phyloP scores from a whole-genome alignment of 2,113 vertebrate genomes.

The Rhea pennata region DNA sequence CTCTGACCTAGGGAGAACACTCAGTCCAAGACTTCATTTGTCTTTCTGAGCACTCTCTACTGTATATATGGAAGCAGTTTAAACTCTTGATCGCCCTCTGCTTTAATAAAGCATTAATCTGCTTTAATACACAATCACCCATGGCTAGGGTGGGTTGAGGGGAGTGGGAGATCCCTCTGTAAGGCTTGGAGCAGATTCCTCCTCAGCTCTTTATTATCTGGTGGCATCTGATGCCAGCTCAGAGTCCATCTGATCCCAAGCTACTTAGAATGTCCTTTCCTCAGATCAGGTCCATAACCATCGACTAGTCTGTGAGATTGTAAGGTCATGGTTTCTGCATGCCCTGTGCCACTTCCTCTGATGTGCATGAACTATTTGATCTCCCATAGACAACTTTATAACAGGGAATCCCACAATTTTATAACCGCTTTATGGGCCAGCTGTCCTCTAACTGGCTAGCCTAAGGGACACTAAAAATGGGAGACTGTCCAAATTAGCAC shows the following conservation, averaged over 20 bases:
- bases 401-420: neutral
- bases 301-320: fast-evolving
- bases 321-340: neutral
- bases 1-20: neutral
- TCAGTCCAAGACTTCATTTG: neutral
- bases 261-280: neutral
- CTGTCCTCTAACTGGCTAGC: neutral
- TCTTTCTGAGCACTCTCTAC: neutral
- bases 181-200: neutral
- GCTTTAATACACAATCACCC: neutral
- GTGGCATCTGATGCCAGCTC: neutral
- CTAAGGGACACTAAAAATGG: neutral
- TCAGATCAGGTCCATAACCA: neutral
- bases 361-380: neutral
- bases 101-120: neutral
- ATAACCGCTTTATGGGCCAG: neutral
- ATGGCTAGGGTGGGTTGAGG: fast-evolving
- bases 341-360: neutral
- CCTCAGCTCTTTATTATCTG: neutral
- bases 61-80: neutral
- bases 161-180: neutral
- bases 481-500: neutral
- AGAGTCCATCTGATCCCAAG: neutral
- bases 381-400: neutral
- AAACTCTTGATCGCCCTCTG: neutral